A percentile compares a stretch with the other conserved stretches of the same genome.
phyloP scores from a whole-genome alignment of 1,140 invertebrate species.

The Dendrolimus punctatus region DNA sequence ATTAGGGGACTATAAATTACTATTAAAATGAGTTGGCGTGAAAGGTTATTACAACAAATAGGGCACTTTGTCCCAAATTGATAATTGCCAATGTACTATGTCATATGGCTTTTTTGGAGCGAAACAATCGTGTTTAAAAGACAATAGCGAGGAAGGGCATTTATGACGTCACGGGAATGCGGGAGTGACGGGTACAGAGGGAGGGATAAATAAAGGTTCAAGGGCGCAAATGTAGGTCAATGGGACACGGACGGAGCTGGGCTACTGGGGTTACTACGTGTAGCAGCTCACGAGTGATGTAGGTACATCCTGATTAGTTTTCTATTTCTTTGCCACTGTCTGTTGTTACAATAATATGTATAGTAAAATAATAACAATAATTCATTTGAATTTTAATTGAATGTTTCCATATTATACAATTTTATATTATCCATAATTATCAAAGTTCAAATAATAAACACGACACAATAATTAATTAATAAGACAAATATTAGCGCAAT shows the following conservation, averaged over 20 bases:
- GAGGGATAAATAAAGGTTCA: conserved; percentile 40
- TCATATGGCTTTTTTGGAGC: conserved; percentile 7
- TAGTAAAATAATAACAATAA: no score
- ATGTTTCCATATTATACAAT: no score
- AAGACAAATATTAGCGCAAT: no score
- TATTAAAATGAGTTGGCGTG: no score
- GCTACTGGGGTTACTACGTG: conserved; percentile 35
- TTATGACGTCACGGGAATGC: conserved; percentile 54
- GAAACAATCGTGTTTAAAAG: conserved; percentile 24
- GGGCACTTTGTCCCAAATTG: no score
- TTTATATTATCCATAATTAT: no score
- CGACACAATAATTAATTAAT: no score
- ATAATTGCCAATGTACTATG: neutral
- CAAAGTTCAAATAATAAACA: no score
- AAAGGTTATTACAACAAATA: no score
- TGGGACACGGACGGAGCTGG: conserved; percentile 46
- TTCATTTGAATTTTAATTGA: no score
- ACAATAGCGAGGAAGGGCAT: conserved; percentile 29
- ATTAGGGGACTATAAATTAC: no score
- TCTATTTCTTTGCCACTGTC: conserved; percentile 6
- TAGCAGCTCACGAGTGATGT: conserved; percentile 15
- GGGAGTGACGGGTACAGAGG: conserved; percentile 10
- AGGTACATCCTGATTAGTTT: conserved; percentile 14
- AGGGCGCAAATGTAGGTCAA: conserved; percentile 58
- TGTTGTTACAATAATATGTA: neutral